Evolutionary conservation across 1,140 invertebrate species (phyloP).

Genomic region (Agraylea sexmaculata): DNA sequence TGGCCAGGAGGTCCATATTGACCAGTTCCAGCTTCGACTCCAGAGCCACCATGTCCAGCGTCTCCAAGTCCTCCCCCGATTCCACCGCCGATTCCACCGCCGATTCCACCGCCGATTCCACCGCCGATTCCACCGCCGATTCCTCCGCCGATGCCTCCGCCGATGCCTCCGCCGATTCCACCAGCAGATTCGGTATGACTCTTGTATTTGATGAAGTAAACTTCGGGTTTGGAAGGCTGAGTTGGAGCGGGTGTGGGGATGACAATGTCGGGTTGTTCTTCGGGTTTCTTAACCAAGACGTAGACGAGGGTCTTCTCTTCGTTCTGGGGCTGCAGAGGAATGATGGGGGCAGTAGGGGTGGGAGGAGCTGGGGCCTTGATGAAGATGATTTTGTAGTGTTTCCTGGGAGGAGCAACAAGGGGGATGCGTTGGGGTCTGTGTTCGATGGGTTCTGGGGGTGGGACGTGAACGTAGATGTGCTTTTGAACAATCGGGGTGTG

Average conservation of each 20-base stretch:
- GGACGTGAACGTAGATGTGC: conserved; percentile 71
- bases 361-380: conserved; percentile 62
- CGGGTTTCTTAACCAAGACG: conserved; percentile 63
- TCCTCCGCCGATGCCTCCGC: conserved; percentile 26
- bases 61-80: conserved; percentile 26
- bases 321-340: conserved; percentile 54
- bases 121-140: conserved; percentile 23
- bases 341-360: conserved; percentile 52
- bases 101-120: conserved; percentile 22
- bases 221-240: conserved; percentile 61
- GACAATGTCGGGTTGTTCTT: conserved; percentile 54
- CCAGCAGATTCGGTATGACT: conserved; percentile 42
- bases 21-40: conserved; percentile 25
- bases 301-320: conserved; percentile 69
- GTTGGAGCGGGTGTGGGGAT: conserved; percentile 55
- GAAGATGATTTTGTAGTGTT: conserved; percentile 69
- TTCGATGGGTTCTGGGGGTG: conserved; percentile 63
- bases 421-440: conserved; percentile 37
- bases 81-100: conserved; percentile 25
- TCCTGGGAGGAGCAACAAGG: conserved; percentile 44
- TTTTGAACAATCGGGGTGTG: conserved; percentile 35
- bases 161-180: conserved; percentile 23
- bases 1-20: conserved; percentile 18
- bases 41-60: conserved; percentile 21
- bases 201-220: conserved; percentile 68